Evolutionary conservation across 1,140 invertebrate genomes (phyloP).

Genomic region (Hyles vespertilio): DNA sequence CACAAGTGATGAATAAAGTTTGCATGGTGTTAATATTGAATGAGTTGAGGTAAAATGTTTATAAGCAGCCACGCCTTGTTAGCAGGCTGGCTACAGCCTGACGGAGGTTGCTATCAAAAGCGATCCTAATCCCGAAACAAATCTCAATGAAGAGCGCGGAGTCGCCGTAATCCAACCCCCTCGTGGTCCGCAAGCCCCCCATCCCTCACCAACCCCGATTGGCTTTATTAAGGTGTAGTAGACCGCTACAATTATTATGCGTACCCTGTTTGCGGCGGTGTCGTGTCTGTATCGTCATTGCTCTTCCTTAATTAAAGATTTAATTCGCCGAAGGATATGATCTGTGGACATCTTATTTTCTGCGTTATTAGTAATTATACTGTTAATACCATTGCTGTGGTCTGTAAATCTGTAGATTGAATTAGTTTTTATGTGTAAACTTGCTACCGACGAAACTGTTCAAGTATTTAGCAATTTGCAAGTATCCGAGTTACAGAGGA

Average conservation of each 20-base stretch:
- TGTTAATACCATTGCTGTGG: neutral
- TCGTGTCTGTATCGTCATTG: constrained; percentile 59
- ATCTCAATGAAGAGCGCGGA: constrained; percentile 72
- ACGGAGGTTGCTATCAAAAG: constrained; percentile 54
- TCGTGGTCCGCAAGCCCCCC: constrained; percentile 15
- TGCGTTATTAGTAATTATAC: neutral
- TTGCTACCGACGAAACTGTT: constrained; percentile 3
- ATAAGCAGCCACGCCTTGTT: constrained; percentile 17
- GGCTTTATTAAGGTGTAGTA: constrained; percentile 74
- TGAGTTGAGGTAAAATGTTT: constrained; percentile 18
- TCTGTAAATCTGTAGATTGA: neutral
- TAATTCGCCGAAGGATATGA: constrained; percentile 52
- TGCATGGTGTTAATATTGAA: constrained; percentile 22
- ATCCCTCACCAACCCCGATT: constrained; percentile 48
- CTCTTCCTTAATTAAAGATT: constrained; percentile 71
- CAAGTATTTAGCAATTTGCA: constrained; percentile 25
- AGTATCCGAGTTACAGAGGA: constrained; percentile 31
- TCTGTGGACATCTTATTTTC: constrained; percentile 25
- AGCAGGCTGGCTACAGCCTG: constrained; percentile 17
- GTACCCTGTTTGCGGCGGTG: constrained; percentile 70
- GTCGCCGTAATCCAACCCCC: constrained; percentile 55
- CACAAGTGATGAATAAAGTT: constrained; percentile 29
- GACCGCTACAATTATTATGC: constrained; percentile 74
- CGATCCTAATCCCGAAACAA: constrained; percentile 69
- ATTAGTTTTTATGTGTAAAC: constrained; percentile 2